A percentile compares a stretch with the other conserved stretches of the same genome.
Evolutionary conservation across 1,140 invertebrate genomes (phyloP).

Genomic region (Lerema accius): DNA sequence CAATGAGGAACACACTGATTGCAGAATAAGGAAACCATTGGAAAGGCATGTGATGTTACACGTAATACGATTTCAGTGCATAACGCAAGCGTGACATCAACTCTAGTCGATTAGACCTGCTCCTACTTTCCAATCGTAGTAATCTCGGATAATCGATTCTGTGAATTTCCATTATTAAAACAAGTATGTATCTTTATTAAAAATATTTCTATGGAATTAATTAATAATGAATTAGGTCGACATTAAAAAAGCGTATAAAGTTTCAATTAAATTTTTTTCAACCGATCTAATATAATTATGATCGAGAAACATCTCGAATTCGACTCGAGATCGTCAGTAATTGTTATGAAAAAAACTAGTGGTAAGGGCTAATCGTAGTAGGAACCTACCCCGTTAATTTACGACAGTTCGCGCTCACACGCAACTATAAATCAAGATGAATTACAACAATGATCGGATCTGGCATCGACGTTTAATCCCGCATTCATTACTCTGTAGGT

Average conservation of each 20-base stretch:
- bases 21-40: constrained; percentile 18
- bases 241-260: no score
- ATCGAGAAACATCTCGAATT: background rate
- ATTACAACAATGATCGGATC: constrained; percentile 71
- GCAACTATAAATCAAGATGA: constrained; percentile 70
- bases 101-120: constrained; percentile 6
- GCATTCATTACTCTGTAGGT: constrained; percentile 64
- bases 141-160: background rate
- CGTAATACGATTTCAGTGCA: constrained; percentile 12
- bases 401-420: constrained; percentile 59
- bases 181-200: no score
- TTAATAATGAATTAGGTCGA: no score
- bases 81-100: constrained; percentile 20
- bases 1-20: constrained; percentile 13
- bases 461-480: constrained; percentile 57
- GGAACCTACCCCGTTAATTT: constrained; percentile 51
- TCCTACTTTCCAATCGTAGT: constrained; percentile 12
- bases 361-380: constrained; percentile 22
- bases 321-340: background rate
- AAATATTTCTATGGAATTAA: no score
- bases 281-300: no score
- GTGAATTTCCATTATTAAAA: no score
- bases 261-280: no score
- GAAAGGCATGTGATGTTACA: constrained; percentile 14
- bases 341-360: no score